These are phyloP conservation scores for Scaptomyza graminum DNA, from an alignment of 1,140 invertebrate species.

Conservation along the genomic window DNA sequence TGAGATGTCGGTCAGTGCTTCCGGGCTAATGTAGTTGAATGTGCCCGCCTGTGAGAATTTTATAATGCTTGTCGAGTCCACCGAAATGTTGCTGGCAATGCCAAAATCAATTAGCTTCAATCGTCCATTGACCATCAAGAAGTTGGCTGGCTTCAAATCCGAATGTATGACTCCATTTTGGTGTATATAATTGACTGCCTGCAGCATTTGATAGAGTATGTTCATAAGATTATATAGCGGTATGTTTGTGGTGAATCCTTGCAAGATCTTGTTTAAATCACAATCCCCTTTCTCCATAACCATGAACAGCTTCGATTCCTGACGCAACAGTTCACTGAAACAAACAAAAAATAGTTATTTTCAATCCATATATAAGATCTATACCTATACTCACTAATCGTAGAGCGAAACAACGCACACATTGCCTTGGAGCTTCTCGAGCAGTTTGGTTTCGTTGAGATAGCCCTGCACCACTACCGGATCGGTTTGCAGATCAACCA, in stretches of 20 bases:
- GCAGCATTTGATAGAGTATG: constrained; percentile 97
- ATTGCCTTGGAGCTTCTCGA: constrained; percentile 93
- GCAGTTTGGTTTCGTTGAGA: constrained; percentile 94
- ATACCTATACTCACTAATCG: constrained; percentile 91
- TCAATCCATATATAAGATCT: no score
- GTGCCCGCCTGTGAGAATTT: constrained; percentile 94
- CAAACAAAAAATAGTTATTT: background rate
- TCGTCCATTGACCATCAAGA: constrained; percentile 93
- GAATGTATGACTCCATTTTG: constrained; percentile 95
- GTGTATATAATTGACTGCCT: constrained; percentile 96
- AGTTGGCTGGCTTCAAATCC: constrained; percentile 98
- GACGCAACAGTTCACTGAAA: constrained; percentile 85
- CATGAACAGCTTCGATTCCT: constrained; percentile 89
- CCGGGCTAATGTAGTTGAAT: constrained; percentile 98
- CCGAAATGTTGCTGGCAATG: constrained; percentile 95
- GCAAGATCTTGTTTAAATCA: constrained; percentile 92
- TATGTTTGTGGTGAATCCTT: constrained; percentile 86
- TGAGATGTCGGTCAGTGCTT: constrained; percentile 90
- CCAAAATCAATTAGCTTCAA: constrained; percentile 99
- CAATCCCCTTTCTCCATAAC: constrained; percentile 97
- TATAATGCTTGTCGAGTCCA: constrained; percentile 95
- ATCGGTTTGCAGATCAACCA: constrained; percentile 90
- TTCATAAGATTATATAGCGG: constrained; percentile 90
- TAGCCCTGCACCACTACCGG: constrained; percentile 90
- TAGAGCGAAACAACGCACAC: constrained; percentile 93